A percentile compares a stretch with the other conserved stretches of the same genome.
phyloP scores from a whole-genome alignment of 2,888 invertebrate genomes.

The Cyclophora punctaria region DNA sequence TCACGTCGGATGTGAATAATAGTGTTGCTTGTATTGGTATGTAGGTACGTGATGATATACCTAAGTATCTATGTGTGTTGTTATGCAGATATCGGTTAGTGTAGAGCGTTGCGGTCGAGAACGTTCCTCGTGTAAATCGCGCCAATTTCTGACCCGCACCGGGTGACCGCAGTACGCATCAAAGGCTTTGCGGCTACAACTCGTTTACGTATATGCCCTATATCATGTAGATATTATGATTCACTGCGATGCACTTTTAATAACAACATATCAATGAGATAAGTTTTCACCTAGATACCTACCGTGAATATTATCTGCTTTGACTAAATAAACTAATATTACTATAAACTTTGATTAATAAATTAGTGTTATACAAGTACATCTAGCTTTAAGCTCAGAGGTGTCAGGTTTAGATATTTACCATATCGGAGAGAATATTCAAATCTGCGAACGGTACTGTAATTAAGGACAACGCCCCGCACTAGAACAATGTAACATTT shows the following conservation, averaged over 20 bases:
- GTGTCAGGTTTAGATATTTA: too few relatives aligned
- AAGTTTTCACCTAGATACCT: too few relatives aligned
- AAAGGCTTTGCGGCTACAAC: slow-evolving; percentile 57
- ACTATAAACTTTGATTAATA: too few relatives aligned
- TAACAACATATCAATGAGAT: too few relatives aligned
- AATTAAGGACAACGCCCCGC: slow-evolving; percentile 25
- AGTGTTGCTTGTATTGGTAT: neutral
- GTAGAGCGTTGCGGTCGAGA: slow-evolving; percentile 31
- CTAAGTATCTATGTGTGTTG: neutral
- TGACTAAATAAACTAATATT: too few relatives aligned
- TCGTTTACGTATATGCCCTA: slow-evolving; percentile 41
- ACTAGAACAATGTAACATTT: slow-evolving; percentile 19
- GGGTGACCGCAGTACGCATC: slow-evolving; percentile 64
- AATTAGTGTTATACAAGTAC: too few relatives aligned
- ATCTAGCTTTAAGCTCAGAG: too few relatives aligned
- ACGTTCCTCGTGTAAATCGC: slow-evolving; percentile 52
- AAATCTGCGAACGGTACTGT: slow-evolving; percentile 24
- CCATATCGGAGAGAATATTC: slow-evolving; percentile 24
- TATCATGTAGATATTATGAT: slow-evolving; percentile 21
- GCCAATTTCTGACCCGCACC: slow-evolving; percentile 64
- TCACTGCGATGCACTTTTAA: slow-evolving; percentile 21
- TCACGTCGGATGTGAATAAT: neutral
- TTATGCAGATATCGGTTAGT: neutral
- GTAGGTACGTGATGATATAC: too few relatives aligned
- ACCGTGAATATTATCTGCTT: too few relatives aligned